Evolutionary conservation across 1,140 invertebrate species (phyloP), one percentile per base, ranked within the genome.

Genomic region (Meteorus sp.): DNA sequence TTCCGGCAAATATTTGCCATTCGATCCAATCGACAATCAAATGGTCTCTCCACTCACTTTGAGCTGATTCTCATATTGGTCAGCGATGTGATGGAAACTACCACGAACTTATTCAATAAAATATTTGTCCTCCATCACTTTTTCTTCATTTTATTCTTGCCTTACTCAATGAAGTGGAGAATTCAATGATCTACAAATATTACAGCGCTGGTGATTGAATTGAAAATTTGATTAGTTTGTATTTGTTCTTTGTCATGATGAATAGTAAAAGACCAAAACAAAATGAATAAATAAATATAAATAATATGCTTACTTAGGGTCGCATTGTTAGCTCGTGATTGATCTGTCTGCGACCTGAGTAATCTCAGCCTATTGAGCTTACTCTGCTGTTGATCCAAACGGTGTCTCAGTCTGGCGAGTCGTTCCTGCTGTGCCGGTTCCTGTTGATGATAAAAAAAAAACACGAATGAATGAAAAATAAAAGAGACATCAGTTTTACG

Each of bases 381-480:
- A 71, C 92, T 86, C 78, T 98, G 95, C 79, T 98, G 95, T 20
- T 91, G 89, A 74, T 97, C 93, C 56, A 97, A 91, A 60, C 92
- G 88, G 68, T 97, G 94, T 59, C 93, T 84, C 62, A 97, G 83
- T 71, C 92, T 83, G 33, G 92, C 85, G 64, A 97, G 82, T 61
- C 92, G 82, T 74, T 96, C 94, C 69, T 90, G 91, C 78, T 97
- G 94, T 41, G 92, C 89, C 64, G 91, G 89, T 64, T 85, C 83
- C 72, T 84, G n/a, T n/a, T n/a, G n/a, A n/a, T n/a, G n/a, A n/a
- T n/a, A n/a, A n/a, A n/a, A n/a, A n/a, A n/a, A n/a, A n/a, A n/a
- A n/a, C n/a, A n/a, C n/a, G n/a, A n/a, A n/a, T n/a, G n/a, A n/a
- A n/a, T n/a, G 73, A n/a, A 81, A 82, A 67, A 71, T 67, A 53